Evolutionary conservation across 2,113 vertebrate species (phyloP), one percentile per base, ranked within the genome.

Genomic region (Lampris incognitus): DNA sequence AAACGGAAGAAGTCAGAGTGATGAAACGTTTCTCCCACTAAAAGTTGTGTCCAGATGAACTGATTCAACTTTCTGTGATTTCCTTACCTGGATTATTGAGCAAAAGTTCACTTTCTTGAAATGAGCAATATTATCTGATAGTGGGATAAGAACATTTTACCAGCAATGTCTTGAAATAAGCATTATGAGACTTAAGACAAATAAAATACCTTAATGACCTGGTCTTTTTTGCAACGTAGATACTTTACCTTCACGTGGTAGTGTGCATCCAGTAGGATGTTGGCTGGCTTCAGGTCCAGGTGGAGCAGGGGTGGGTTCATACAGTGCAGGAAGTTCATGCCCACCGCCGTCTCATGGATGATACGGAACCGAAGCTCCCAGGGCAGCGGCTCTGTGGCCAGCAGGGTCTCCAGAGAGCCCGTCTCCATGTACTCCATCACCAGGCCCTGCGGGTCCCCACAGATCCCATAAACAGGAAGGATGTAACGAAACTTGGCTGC

Each of bases 361-460:
- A 99, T 97, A 58, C 98, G 96, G 88, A 99, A 97, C 38, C 97
- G 97, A 59, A 99, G 65, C 6, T 97, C 97, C 98, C 97, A 99
- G 0, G 98, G 98, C 83, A 99, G 87, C 0, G 94, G 95, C 90
- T 98, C 97, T 0, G 94, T 93, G 4, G 95, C 97, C 91, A 99
- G 89, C 13, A 99, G 94, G 63, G 94, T 97, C 84, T 99, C 97
- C 87, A 99, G 88, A 1, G 98, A 99, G 10, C 97, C 98, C 0
- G 96, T 98, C 91, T 99, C 98, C 98, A 99, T 99, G 92, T 97
- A 99, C 82, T 99, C 98, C 97, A 99, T 99, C 70, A 99, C 97
- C 69, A 99, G 92, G 57, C 98, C 98, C 46, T 97, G 96, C 0
- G 97, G 96, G 60, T 98, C 96, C 0, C 87, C 96, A 55, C 98